Evolutionary conservation across 2,797 vertebrate genomes (phyloP).

Genomic region (Acrossocheilus fasciatus): DNA sequence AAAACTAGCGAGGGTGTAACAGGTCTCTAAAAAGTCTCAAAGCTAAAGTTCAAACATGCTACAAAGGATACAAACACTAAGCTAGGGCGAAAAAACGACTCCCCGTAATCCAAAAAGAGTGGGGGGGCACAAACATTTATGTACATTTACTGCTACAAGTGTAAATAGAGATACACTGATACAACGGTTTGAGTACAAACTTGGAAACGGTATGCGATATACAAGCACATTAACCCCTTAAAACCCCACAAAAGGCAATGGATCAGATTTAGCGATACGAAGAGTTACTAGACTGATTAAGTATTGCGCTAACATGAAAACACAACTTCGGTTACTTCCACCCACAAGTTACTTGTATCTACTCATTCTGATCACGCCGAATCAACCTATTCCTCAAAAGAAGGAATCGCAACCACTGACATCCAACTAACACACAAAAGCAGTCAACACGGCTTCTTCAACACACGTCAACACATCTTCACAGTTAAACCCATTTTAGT

Average conservation of each 20-base stretch:
- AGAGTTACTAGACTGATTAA: slow-evolving; percentile 38
- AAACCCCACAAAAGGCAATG: slow-evolving; percentile 42
- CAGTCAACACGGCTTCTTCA: slow-evolving; percentile 48
- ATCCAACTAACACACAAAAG: slow-evolving; percentile 51
- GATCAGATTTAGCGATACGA: slow-evolving; percentile 43
- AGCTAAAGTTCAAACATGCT: slow-evolving; percentile 43
- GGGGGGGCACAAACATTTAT: slow-evolving; percentile 58
- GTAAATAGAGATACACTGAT: slow-evolving; percentile 64
- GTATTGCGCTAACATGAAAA: slow-evolving; percentile 54
- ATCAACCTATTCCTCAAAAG: slow-evolving; percentile 48
- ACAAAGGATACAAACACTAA: slow-evolving; percentile 47
- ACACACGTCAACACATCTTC: slow-evolving; percentile 52
- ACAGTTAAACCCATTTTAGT: slow-evolving; percentile 47
- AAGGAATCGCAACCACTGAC: slow-evolving; percentile 55
- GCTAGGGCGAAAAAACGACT: slow-evolving; percentile 57
- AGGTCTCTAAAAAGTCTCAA: slow-evolving; percentile 54
- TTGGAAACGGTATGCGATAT: slow-evolving; percentile 65
- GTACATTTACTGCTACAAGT: slow-evolving; percentile 58
- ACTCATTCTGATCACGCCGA: slow-evolving; percentile 49
- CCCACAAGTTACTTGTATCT: slow-evolving; percentile 49
- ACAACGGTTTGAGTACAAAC: slow-evolving; percentile 67
- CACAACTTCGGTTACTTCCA: slow-evolving; percentile 53
- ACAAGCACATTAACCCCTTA: slow-evolving; percentile 67
- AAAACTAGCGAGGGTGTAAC: slow-evolving; percentile 52
- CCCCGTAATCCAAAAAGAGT: slow-evolving; percentile 67